These are phyloP conservation scores for Sebastes steindachneri DNA, from an alignment of 2,797 vertebrate species.

Conservation along the genomic window DNA sequence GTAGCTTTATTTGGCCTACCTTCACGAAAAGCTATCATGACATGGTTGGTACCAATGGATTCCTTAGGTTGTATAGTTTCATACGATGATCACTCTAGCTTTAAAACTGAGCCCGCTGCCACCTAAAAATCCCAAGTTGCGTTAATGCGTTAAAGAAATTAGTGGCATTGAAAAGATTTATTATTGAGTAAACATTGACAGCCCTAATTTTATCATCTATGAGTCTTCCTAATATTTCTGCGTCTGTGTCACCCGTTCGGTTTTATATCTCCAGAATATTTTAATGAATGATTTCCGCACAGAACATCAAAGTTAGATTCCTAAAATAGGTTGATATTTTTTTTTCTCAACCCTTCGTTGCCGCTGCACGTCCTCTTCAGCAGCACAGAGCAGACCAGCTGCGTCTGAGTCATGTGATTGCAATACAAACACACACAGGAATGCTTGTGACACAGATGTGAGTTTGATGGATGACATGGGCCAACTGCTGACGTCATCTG, in stretches of 20 bases:
- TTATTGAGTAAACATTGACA: too few species aligned
- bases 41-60: too few species aligned
- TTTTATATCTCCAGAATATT: neutral
- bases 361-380: constrained; percentile 30
- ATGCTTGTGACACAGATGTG: constrained; percentile 72
- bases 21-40: too few species aligned
- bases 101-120: too few species aligned
- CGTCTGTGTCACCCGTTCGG: neutral
- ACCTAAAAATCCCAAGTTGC: too few species aligned
- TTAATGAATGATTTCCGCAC: neutral
- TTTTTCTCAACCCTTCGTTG: constrained; percentile 3
- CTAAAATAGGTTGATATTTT: neutral
- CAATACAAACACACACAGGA: constrained; percentile 18
- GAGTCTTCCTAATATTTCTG: neutral
- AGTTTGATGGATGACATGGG: constrained; percentile 75
- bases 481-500: constrained; percentile 81
- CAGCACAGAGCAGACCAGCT: constrained; percentile 62
- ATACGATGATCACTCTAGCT: too few species aligned
- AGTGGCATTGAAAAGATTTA: too few species aligned
- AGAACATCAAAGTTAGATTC: constrained; percentile 7
- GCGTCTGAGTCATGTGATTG: constrained; percentile 72
- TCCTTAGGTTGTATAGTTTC: too few species aligned
- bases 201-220: neutral
- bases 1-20: too few species aligned
- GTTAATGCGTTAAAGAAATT: too few species aligned